These are phyloP conservation scores for Sweltsa coloradensis DNA, from an alignment of 1,140 invertebrate species.

Conservation along the genomic window DNA sequence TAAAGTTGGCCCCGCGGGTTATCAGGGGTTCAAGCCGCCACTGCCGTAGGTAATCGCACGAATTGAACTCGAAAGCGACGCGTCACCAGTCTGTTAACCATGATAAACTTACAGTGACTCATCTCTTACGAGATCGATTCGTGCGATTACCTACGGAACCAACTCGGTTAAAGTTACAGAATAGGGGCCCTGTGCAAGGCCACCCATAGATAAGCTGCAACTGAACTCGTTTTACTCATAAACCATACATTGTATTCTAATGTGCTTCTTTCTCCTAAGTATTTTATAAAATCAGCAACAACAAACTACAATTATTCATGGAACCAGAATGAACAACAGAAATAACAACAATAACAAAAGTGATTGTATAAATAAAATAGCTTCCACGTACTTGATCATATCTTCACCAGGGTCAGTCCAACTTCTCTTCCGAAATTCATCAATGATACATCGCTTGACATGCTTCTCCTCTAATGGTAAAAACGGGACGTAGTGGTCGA, in stretches of 20 bases:
- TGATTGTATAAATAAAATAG: not conserved
- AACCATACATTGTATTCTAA: not conserved
- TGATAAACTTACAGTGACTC: too few relatives aligned
- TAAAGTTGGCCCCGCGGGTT: too few relatives aligned
- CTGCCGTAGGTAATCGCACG: too few relatives aligned
- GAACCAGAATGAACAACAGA: not conserved
- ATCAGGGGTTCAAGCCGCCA: too few relatives aligned
- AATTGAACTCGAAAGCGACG: too few relatives aligned
- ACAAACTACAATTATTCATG: not conserved
- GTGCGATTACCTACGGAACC: too few relatives aligned
- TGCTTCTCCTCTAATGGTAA: conserved; percentile 79
- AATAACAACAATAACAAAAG: not conserved
- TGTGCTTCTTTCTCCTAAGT: not conserved
- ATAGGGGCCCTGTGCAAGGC: too few relatives aligned
- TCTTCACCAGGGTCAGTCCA: conserved; percentile 27
- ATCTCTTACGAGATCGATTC: too few relatives aligned
- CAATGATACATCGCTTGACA: conserved; percentile 56
- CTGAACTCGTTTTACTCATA: too few relatives aligned
- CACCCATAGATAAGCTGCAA: too few relatives aligned
- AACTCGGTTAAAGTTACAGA: too few relatives aligned
- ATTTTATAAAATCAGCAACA: not conserved
- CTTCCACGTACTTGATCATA: conserved; percentile 36
- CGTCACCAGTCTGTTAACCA: too few relatives aligned
- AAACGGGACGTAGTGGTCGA: conserved; percentile 90
- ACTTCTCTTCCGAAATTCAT: conserved; percentile 37